Evolutionary conservation across 2,797 vertebrate species (phyloP), one percentile per base, ranked within the genome.

Genomic region (Trachops cirrhosus): DNA sequence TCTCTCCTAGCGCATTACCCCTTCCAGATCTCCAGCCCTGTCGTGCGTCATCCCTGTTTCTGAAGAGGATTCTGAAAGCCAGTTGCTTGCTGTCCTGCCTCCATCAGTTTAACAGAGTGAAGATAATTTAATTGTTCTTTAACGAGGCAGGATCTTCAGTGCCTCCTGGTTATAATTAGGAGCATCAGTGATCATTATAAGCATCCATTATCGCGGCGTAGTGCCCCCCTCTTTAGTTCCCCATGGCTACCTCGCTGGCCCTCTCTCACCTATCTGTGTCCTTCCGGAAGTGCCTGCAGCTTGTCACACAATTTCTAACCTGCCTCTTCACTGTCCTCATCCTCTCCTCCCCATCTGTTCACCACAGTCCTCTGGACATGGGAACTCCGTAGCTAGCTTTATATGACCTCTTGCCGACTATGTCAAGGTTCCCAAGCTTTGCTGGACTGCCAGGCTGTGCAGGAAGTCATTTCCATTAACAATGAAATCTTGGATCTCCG

Each of bases 81-180:
- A 21, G 67, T 22, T 21, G 71, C 77, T 79, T 54, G 29, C 83
- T 70, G 18, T 71, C 82, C 71, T 24, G 52, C 71, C 29, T 37
- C 52, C 32, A 18, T 96, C 74, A 22, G 52, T 85, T 90, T 93
- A 94, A 92, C 84, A 86, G 80, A 90, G 62, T 95, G 93, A n/a
- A 92, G 88, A 92, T 94, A 89, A 95, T 95, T 78, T 90, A 93
- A 93, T 96, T 3, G 26, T 73, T 64, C 62, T 91, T 97, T 96
- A 97, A 92, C 0, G 10, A 95, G 59, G 84, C 84, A 39, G 87
- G 85, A 59, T 93, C 71, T 10, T 29, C 29, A 18, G 73, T 84
- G 90, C 71, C 93, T 75, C 6, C 3, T 18, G 52, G 93, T 90
- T 77, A 52, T 68, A 91, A 96, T 95, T 91, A 80, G 93, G 86